Evolutionary conservation across 2,113 vertebrate species (phyloP), one percentile per base, ranked within the genome.

Genomic region (Hymenochirus boettgeri): DNA sequence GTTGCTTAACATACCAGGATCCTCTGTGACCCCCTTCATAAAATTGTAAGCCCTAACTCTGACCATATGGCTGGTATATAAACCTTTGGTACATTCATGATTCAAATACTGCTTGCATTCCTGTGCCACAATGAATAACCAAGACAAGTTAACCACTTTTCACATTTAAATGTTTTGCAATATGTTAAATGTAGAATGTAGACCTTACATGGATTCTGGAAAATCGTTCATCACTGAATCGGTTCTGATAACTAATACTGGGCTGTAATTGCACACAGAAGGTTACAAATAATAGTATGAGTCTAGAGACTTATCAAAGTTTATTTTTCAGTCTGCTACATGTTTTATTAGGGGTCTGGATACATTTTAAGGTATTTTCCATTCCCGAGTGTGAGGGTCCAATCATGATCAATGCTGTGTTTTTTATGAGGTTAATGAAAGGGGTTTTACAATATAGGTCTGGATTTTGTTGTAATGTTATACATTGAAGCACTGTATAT

Each of bases 311-410:
- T 18, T 23, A 37, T 59, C 19, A 69, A 42, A 69, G 47, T 69
- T 60, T 60, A 59, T 59, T 69, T 59, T 65, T 56, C 55, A 60
- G 65, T 69, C 56, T 69, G 65, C 65, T 69, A 25, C 31, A 23
- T 46, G 35, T 53, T 69, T 69, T 69, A 69, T 69, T 69, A 35
- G 47, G 47, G 65, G 57, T 69, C 65, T 69, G 65, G 65, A 69
- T 52, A 26, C 21, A 69, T 69, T 69, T 69, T 50, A 69, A 69
- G 48, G 65, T 52, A 60, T 69, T 69, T 69, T 53, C 47, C 65
- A 60, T 69, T 60, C 65, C 57, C 47, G 13, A 53, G 65, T 69
- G 56, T 29, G 46, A 60, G 18, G 35, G 27, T 60, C 56, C 47
- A 69, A 31, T 39, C 5, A 18, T 25, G 56, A 60, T 69, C 48